These are phyloP conservation scores for Seriola dumerili DNA, from an alignment of 2,113 vertebrate species.

Conservation along the genomic window DNA sequence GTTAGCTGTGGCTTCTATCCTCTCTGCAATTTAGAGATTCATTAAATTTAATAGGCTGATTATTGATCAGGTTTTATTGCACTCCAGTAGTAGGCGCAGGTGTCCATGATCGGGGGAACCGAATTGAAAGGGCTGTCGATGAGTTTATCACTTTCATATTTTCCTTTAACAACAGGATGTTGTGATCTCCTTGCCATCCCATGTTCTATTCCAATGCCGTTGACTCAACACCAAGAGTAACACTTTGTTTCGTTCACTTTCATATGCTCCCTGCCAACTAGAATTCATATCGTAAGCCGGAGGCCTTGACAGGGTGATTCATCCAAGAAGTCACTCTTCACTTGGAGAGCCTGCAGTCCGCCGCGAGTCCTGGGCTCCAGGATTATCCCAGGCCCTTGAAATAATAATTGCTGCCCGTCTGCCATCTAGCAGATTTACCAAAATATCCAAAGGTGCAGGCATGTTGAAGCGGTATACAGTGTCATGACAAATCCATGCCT, in stretches of 20 bases:
- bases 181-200: constrained; percentile 13
- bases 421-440: constrained; percentile 59
- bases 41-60: constrained; percentile 24
- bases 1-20: background rate
- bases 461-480: constrained; percentile 41
- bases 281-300: constrained; percentile 35
- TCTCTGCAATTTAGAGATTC: background rate
- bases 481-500: constrained; percentile 55
- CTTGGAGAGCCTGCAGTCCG: constrained; percentile 45
- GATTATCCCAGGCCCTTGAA: constrained; percentile 60
- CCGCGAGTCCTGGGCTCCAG: constrained; percentile 44
- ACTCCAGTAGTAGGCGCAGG: background rate
- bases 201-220: constrained; percentile 36
- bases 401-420: constrained; percentile 61
- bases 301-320: constrained; percentile 46
- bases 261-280: constrained; percentile 38
- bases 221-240: constrained; percentile 54
- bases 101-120: background rate
- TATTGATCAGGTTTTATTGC: constrained; percentile 21
- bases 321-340: constrained; percentile 59
- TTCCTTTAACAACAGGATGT: constrained; percentile 24
- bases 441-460: constrained; percentile 54
- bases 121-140: no score
- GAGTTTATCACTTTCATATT: no score
- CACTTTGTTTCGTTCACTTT: constrained; percentile 27